These are phyloP conservation scores for Tachycineta bicolor DNA, from an alignment of 2,113 vertebrate genomes.

Conservation along the genomic window DNA sequence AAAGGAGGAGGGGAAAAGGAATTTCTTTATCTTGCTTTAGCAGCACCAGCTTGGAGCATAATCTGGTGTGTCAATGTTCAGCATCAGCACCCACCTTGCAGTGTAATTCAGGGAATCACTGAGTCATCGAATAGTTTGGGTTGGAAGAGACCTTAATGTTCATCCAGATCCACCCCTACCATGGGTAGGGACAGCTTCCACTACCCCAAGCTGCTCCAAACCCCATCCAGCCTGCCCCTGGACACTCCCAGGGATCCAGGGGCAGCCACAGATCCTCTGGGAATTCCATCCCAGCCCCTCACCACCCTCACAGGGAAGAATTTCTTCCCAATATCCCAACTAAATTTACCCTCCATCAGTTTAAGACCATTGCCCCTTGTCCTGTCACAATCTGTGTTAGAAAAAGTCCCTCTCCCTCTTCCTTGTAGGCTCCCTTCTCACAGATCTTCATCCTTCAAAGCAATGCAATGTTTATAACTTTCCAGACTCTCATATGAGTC, in stretches of 20 bases:
- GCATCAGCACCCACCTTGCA: not conserved
- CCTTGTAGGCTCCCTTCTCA: not conserved
- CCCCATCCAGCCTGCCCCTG: fast-evolving
- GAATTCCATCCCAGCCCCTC: not conserved
- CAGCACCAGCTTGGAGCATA: not conserved
- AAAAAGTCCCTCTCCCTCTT: not conserved
- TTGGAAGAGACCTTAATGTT: not conserved
- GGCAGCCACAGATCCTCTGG: not conserved
- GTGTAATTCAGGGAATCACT: not conserved
- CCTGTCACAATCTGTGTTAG: not conserved
- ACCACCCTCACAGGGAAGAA: no score
- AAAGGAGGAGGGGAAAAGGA: fast-evolving
- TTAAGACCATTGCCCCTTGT: not conserved
- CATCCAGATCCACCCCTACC: no score
- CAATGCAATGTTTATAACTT: not conserved
- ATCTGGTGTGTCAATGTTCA: not conserved
- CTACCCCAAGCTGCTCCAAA: fast-evolving
- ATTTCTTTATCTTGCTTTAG: not conserved
- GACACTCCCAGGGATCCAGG: not conserved
- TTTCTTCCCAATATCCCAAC: not conserved
- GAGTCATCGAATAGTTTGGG: not conserved
- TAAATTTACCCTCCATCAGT: no score
- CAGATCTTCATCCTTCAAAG: not conserved
- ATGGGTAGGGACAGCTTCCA: not conserved
- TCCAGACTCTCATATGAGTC: fast-evolving